phyloP scores from a whole-genome alignment of 2,113 vertebrate species.

The Maccullochella peelii region DNA sequence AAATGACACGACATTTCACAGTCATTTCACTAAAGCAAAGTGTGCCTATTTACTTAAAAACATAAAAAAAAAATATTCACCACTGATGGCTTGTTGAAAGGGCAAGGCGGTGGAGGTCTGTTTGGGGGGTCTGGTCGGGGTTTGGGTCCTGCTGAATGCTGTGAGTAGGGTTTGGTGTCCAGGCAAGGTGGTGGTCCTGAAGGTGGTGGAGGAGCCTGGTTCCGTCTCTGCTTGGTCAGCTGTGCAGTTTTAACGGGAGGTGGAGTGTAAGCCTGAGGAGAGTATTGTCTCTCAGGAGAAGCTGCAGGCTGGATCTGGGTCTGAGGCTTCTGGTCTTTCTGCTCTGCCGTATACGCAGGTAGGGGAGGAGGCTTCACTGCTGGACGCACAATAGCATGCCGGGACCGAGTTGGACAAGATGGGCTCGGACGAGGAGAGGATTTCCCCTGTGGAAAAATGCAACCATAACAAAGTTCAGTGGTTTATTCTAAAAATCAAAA shows the following conservation, averaged over 20 bases:
- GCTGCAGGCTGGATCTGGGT: background rate
- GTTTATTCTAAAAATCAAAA: background rate
- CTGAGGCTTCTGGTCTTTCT: constrained; percentile 1
- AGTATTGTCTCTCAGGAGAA: constrained; percentile 23
- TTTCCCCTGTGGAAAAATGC: constrained; percentile 49
- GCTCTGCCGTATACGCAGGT: constrained; percentile 55
- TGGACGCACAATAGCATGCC: constrained; percentile 67
- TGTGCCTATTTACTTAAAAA: background rate
- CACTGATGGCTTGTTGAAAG: constrained; percentile 60
- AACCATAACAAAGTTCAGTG: background rate
- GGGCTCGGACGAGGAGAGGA: constrained; percentile 58
- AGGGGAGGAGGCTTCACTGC: constrained; percentile 78
- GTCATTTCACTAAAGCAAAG: background rate
- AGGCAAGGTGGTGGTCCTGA: constrained; percentile 34
- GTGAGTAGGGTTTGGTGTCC: constrained; percentile 26
- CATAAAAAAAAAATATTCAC: constrained; percentile 34
- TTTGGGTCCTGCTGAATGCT: constrained; percentile 43
- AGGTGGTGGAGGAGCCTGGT: constrained; percentile 33
- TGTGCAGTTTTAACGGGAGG: constrained; percentile 18
- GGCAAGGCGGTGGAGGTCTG: constrained; percentile 83
- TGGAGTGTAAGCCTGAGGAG: constrained; percentile 51
- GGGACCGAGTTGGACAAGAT: constrained; percentile 62
- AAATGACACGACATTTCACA: constrained; percentile 6
- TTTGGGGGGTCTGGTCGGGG: constrained; percentile 79
- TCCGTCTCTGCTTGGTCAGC: constrained; percentile 16